Percentiles rank a stretch among this genome's conserved stretches.
phyloP scores from a whole-genome alignment of 2,797 vertebrate species.

The Ibycter americanus region DNA sequence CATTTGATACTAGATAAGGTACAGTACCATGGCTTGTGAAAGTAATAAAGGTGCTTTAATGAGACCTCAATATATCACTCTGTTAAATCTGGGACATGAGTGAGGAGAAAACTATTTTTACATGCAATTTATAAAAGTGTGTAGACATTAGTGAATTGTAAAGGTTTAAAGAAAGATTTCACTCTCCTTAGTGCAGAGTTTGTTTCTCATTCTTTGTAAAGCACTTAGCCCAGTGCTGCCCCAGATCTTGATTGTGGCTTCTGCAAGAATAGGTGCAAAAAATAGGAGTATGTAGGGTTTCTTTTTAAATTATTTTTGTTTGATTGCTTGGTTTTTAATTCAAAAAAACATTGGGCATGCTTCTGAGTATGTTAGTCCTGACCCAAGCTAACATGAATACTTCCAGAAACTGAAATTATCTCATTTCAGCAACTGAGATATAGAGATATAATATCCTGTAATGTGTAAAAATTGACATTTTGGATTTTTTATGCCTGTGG shows the following conservation, averaged over 20 bases:
- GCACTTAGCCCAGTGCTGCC: background rate
- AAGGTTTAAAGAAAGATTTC: background rate
- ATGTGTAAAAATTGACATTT: background rate
- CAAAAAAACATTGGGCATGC: background rate
- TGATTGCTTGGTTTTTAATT: background rate
- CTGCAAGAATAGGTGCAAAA: background rate
- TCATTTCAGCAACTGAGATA: background rate
- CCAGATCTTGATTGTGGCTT: background rate
- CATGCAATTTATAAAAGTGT: background rate
- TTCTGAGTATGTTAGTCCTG: background rate
- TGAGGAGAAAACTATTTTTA: conserved; percentile 37
- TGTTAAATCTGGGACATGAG: conserved; percentile 39
- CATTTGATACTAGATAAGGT: background rate
- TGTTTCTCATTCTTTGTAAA: background rate
- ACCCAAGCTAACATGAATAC: background rate
- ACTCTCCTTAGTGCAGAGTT: background rate
- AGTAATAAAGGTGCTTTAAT: conserved; percentile 18
- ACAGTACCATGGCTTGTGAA: background rate
- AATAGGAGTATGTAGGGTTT: background rate
- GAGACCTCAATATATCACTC: conserved; percentile 42
- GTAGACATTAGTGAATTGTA: background rate
- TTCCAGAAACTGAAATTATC: background rate
- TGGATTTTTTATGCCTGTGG: background rate
- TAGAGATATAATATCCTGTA: background rate
- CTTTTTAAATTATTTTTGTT: background rate